Evolutionary conservation across 2,888 invertebrate genomes (phyloP).

Genomic region (Gerosis bhagava): DNA sequence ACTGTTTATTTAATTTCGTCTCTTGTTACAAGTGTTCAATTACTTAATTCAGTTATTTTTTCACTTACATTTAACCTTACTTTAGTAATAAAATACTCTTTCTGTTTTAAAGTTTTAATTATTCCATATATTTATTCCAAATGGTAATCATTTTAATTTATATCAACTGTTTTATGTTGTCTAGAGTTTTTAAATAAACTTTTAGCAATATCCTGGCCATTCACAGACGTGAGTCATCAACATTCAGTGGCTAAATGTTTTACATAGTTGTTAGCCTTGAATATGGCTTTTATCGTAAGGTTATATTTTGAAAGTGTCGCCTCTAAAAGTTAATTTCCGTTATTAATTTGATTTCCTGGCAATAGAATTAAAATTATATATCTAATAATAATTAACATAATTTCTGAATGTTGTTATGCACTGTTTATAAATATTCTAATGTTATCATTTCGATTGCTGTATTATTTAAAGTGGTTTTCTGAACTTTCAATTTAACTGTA

Average conservation of each 20-base stretch:
- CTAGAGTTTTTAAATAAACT: too few relatives aligned
- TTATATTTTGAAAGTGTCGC: conserved; percentile 31
- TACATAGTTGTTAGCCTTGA: conserved; percentile 33
- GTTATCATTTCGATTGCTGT: neutral
- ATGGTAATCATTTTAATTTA: too few relatives aligned
- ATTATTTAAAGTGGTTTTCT: neutral
- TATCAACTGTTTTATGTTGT: too few relatives aligned
- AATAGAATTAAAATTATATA: conserved; percentile 7
- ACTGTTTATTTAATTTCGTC: too few relatives aligned
- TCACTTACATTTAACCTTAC: too few relatives aligned
- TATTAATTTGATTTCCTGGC: conserved; percentile 5
- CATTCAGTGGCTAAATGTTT: conserved; percentile 27
- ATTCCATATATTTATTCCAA: too few relatives aligned
- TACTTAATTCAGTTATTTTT: too few relatives aligned
- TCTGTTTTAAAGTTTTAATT: too few relatives aligned
- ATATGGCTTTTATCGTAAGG: conserved; percentile 27
- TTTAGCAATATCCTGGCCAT: conserved; percentile 36
- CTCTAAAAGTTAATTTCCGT: conserved; percentile 23
- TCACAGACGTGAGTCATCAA: conserved; percentile 36
- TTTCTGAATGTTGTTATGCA: neutral
- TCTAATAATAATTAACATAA: neutral
- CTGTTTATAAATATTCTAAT: too few relatives aligned
- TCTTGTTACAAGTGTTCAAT: too few relatives aligned
- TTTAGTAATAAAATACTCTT: too few relatives aligned
- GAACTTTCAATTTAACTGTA: neutral